phyloP scores from a whole-genome alignment of 2,888 invertebrate genomes.

The Gasteruption jaculator region DNA sequence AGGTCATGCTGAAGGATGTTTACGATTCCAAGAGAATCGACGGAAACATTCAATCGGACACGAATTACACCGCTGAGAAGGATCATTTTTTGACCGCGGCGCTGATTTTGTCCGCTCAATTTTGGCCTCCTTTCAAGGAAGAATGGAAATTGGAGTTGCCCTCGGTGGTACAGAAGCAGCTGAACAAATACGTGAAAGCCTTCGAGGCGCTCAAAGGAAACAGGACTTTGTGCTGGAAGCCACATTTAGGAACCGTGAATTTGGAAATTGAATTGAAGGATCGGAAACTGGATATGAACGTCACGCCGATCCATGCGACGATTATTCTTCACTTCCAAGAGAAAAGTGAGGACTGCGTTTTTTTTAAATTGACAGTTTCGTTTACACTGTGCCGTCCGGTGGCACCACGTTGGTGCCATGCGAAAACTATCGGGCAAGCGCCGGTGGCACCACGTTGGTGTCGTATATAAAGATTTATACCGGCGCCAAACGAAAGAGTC shows the following conservation, averaged over 20 bases:
- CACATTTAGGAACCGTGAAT: conserved; percentile 87
- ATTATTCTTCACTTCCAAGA: conserved; percentile 91
- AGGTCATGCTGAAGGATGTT: conserved; percentile 98
- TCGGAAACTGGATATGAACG: conserved; percentile 73
- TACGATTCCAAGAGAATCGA: conserved; percentile 94
- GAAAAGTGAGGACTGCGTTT: conserved; percentile 66
- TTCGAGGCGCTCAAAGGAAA: conserved; percentile 91
- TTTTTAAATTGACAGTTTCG: too few species aligned
- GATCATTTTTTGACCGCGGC: conserved; percentile 69
- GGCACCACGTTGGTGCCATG: too few species aligned
- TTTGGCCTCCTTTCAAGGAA: conserved; percentile 97
- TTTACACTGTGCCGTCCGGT: too few species aligned
- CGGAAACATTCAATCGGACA: conserved; percentile 74
- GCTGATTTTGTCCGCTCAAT: conserved; percentile 94
- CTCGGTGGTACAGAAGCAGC: conserved; percentile 70
- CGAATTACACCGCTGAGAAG: conserved; percentile 53
- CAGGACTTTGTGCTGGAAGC: conserved; percentile 89
- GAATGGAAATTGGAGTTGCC: conserved; percentile 84
- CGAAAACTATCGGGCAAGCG: too few species aligned
- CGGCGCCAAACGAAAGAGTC: too few species aligned
- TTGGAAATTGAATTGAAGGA: conserved; percentile 86
- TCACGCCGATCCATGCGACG: conserved; percentile 90
- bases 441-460: too few species aligned
- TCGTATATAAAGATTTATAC: too few species aligned
- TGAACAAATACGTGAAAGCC: conserved; percentile 81